These are phyloP conservation scores for Phalangium opilio DNA, from an alignment of 2,888 invertebrate species.

Conservation along the genomic window DNA sequence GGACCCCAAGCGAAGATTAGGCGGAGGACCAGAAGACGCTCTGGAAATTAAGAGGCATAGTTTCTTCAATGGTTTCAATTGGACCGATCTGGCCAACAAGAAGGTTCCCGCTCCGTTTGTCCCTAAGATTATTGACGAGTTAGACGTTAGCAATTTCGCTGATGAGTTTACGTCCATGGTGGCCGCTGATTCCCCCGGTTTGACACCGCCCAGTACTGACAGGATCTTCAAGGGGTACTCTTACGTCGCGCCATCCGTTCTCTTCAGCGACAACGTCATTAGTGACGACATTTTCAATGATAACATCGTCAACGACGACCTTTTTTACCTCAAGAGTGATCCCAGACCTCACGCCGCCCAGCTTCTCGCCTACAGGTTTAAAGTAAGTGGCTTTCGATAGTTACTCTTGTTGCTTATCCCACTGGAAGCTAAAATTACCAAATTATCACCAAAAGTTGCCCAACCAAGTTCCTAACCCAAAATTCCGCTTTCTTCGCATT, in stretches of 20 bases:
- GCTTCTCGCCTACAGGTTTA: slow-evolving; percentile 42
- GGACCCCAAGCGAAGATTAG: slow-evolving; percentile 71
- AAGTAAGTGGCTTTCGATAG: slow-evolving; percentile 31
- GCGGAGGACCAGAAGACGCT: slow-evolving; percentile 73
- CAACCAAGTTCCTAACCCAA: slow-evolving; percentile 16
- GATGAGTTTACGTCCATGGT: slow-evolving; percentile 89
- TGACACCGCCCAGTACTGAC: slow-evolving; percentile 34
- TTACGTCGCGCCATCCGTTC: slow-evolving; percentile 80
- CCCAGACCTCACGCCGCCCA: slow-evolving; percentile 37
- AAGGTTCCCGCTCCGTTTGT: slow-evolving; percentile 72
- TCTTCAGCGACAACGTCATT: slow-evolving; percentile 60
- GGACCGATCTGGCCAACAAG: slow-evolving; percentile 63
- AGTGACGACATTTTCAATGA: slow-evolving; percentile 56
- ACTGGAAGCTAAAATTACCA: too few relatives aligned
- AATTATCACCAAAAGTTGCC: too few relatives aligned
- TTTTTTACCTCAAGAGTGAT: slow-evolving; percentile 39
- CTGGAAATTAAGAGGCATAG: slow-evolving; percentile 74
- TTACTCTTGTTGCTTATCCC: too few relatives aligned
- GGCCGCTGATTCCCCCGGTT: slow-evolving; percentile 56
- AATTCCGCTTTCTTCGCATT: slow-evolving; percentile 26
- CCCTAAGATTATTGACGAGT: slow-evolving; percentile 64
- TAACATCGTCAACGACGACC: too few relatives aligned
- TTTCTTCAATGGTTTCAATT: slow-evolving; percentile 68
- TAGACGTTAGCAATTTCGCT: slow-evolving; percentile 91
- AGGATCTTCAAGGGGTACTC: slow-evolving; percentile 90